Evolutionary conservation across 1,140 invertebrate genomes (phyloP).

Genomic region (Hirudo medicinalis): DNA sequence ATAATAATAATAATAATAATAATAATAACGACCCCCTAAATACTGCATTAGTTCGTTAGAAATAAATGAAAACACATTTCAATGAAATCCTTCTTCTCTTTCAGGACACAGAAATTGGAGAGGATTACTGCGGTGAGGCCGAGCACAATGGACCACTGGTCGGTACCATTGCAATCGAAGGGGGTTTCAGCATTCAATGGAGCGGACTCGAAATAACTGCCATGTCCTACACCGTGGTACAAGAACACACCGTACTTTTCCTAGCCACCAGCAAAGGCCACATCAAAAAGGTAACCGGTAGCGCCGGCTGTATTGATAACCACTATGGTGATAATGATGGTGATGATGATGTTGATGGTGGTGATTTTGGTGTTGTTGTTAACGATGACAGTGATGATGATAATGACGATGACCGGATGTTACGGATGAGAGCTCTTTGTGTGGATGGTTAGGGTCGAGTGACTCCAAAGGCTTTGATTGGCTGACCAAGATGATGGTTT

Average conservation of each 20-base stretch:
- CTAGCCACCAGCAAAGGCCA: constrained; percentile 14
- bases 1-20: too few relatives aligned
- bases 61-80: too few relatives aligned
- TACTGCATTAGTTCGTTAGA: too few relatives aligned
- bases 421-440: background rate
- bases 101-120: too few relatives aligned
- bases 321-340: background rate
- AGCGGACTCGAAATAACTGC: constrained; percentile 1
- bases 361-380: background rate
- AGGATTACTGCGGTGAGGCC: constrained; percentile 10
- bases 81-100: too few relatives aligned
- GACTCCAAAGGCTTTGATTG: too few relatives aligned
- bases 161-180: constrained; percentile 13
- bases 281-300: constrained; percentile 8
- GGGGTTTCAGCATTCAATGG: background rate
- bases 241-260: constrained; percentile 12
- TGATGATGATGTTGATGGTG: constrained; percentile 2
- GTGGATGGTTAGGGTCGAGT: too few relatives aligned
- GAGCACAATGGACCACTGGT: constrained; percentile 13
- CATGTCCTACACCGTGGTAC: constrained; percentile 9
- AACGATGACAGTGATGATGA: background rate
- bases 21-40: too few relatives aligned
- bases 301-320: background rate
- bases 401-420: constrained; percentile 8
- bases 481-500: too few relatives aligned